A percentile compares a stretch with the other conserved stretches of the same genome.
Evolutionary conservation across 1,140 invertebrate species (phyloP).

Genomic region (Colletes latitarsis): DNA sequence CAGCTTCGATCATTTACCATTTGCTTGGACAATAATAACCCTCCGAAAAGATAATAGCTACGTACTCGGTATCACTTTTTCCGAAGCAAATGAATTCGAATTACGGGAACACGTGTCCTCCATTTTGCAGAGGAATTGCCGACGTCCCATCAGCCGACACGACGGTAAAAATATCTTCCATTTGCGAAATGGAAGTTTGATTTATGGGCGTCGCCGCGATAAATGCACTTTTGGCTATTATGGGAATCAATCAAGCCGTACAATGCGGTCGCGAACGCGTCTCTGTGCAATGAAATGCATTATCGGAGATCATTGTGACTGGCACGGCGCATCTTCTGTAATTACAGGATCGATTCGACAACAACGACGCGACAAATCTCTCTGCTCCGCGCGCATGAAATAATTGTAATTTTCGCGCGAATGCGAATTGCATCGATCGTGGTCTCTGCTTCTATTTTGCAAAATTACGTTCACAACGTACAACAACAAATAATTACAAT

Average conservation of each 20-base stretch:
- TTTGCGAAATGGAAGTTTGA: conserved; percentile 24
- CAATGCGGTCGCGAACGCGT: background rate
- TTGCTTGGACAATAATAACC: too few relatives aligned
- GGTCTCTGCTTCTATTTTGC: too few relatives aligned
- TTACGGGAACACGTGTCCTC: background rate
- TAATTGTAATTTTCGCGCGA: too few relatives aligned
- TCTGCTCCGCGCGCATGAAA: too few relatives aligned
- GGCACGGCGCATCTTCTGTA: background rate
- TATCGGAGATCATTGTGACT: background rate
- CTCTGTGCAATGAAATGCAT: conserved; percentile 11
- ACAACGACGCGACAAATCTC: background rate
- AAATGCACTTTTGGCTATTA: conserved; percentile 37
- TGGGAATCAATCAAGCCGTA: conserved; percentile 28
- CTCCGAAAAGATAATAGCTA: too few relatives aligned
- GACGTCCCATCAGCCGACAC: background rate
- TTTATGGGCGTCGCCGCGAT: conserved; percentile 17
- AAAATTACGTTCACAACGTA: too few relatives aligned
- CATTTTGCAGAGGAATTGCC: background rate
- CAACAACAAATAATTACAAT: too few relatives aligned
- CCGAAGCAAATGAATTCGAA: too few relatives aligned
- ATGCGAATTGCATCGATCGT: too few relatives aligned
- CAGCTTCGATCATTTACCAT: background rate
- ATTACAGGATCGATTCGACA: background rate
- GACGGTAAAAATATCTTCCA: conserved; percentile 18
- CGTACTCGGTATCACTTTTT: too few relatives aligned